Evolutionary conservation across 2,888 invertebrate species (phyloP).

Genomic region (Gibbula magus): DNA sequence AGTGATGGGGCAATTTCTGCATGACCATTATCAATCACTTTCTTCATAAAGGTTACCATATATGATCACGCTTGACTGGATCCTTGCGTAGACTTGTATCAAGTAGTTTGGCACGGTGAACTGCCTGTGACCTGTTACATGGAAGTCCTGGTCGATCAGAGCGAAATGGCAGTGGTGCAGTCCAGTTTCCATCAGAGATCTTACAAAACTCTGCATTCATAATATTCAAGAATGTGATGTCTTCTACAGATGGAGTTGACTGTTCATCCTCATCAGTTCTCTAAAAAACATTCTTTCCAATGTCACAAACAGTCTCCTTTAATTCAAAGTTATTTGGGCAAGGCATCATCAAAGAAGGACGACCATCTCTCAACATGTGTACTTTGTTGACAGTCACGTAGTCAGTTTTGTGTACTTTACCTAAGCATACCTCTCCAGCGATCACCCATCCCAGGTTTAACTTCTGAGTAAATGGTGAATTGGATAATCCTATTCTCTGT

Average conservation of each 20-base stretch:
- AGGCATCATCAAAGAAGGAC: neutral
- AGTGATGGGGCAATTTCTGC: constrained; percentile 41
- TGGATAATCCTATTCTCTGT: constrained; percentile 32
- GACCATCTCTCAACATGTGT: constrained; percentile 1
- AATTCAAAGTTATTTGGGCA: constrained; percentile 27
- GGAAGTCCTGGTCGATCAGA: constrained; percentile 19
- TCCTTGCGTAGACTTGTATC: constrained; percentile 24
- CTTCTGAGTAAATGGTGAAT: constrained; percentile 36
- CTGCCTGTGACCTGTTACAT: constrained; percentile 33
- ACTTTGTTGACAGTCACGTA: constrained; percentile 25
- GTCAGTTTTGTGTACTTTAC: constrained; percentile 32
- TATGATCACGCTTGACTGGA: constrained; percentile 18
- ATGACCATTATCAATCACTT: constrained; percentile 31
- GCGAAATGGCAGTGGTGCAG: constrained; percentile 35
- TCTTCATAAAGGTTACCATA: constrained; percentile 31
- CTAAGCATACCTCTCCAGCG: constrained; percentile 41
- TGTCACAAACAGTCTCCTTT: neutral
- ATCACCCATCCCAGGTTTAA: constrained; percentile 37
- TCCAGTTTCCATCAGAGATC: too few species aligned
- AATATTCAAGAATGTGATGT: too few species aligned
- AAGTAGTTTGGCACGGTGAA: constrained; percentile 27
- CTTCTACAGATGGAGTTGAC: constrained; percentile 34
- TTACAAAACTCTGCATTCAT: too few species aligned
- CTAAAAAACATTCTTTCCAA: constrained; percentile 22
- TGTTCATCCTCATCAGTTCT: constrained; percentile 32